Evolutionary conservation across 2,888 invertebrate genomes (phyloP), one percentile per base, ranked within the genome.

Genomic region (Sisyra terminalis): DNA sequence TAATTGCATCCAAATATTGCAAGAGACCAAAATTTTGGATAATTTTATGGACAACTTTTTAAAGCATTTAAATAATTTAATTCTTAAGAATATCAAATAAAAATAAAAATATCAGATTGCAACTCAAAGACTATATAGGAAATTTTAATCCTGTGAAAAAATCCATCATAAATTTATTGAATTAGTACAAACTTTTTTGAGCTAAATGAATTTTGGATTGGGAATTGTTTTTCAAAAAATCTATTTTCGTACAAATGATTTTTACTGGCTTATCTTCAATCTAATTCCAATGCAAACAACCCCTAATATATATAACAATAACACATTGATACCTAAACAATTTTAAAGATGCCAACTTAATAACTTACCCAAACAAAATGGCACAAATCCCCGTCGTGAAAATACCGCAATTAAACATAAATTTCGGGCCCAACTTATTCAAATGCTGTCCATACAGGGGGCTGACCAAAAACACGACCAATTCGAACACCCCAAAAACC

Each of bases 401-500:
- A 44, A 89, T 84, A 0, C 89, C 88, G 7, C 75, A 75, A 55
- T 84, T 84, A 64, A 88, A 88, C 42, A 87, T 66, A 10, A 78
- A 57, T 56, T 86, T 86, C 0, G 87, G 82, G 0, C 88, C 87
- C 45, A 88, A 70, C 52, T 67, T 69, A 55, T 82, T 79, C 46
- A 89, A 68, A 55, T 83, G 71, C 50, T 82, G 78, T 34, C 89
- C 88, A 55, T 85, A 87, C 11, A 88, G 52, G 0, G 88, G 88
- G 49, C 87, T 86, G 45, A 84, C 72, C 18, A 87, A 55, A 59
- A 87, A 87, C 41, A 87, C 85, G 16, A 83, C 75, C 44, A 89
- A 64, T 57, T 89, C 86, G 60, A 87, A 89, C 34, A 86, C 70
- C 1, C 88, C 88, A 57, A 90, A 89, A 1, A 90, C 87, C 48